Conservation (phyloP, 1,140 invertebrate species). For the Drosophila arawakana region DNA sequence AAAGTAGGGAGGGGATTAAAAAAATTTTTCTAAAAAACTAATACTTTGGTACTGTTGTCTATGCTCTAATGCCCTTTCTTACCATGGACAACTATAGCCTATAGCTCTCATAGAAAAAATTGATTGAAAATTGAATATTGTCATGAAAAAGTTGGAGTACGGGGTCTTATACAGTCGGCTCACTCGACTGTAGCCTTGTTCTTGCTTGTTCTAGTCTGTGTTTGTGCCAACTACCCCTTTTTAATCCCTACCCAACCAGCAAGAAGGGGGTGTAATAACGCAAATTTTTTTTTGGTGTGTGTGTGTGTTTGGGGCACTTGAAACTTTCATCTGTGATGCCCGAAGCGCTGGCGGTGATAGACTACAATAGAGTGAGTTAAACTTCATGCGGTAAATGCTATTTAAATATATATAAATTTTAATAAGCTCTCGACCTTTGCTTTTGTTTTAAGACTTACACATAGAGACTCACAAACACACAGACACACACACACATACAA, state of each 20-base stretch:
- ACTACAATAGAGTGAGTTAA: conserved; percentile 21
- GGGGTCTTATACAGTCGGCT: too few species aligned
- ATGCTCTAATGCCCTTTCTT: too few species aligned
- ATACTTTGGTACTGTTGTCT: too few species aligned
- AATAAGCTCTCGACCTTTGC: conserved; percentile 69
- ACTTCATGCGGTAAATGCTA: conserved; percentile 71
- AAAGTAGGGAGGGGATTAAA: too few species aligned
- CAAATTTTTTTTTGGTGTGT: conserved; percentile 21
- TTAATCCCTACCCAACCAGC: conserved; percentile 54
- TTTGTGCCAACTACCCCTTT: conserved; percentile 71
- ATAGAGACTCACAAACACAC: background rate
- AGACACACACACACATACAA: background rate
- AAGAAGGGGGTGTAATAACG: too few species aligned
- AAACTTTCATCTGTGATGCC: conserved; percentile 74
- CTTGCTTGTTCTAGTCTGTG: conserved; percentile 33
- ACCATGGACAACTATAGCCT: too few species aligned
- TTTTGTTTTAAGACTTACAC: conserved; percentile 33
- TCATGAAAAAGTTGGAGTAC: too few species aligned
- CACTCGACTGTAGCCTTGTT: too few species aligned
- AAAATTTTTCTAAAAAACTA: too few species aligned
- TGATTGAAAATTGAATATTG: too few species aligned
- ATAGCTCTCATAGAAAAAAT: too few species aligned
- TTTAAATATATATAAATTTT: conserved; percentile 84
- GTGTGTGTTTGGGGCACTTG: conserved; percentile 35
- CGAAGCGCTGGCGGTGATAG: conserved; percentile 51